Percentiles rank a stretch among this genome's conserved stretches.
Conservation (phyloP, 2,888 invertebrate genomes). For the Trachelus tabidus region DNA sequence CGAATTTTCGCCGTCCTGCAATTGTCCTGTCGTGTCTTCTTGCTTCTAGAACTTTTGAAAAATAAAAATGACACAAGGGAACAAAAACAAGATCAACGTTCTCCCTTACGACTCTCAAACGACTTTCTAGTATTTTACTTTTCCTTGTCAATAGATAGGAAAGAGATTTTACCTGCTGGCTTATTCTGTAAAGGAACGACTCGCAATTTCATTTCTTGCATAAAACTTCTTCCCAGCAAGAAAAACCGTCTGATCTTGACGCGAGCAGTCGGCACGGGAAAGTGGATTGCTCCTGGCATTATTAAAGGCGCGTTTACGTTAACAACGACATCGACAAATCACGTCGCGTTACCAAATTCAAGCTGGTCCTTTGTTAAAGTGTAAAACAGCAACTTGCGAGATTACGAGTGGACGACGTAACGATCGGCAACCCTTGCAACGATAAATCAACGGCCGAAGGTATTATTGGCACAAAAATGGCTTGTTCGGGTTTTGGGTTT, state of each 20-base stretch:
- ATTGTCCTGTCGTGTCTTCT: background rate
- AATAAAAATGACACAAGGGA: background rate
- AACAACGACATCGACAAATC: background rate
- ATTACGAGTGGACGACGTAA: background rate
- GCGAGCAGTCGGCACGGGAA: background rate
- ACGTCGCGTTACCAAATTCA: background rate
- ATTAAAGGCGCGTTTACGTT: background rate
- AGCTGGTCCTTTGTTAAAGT: background rate
- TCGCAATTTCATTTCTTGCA: background rate
- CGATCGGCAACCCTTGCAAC: constrained; percentile 2
- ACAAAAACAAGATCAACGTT: background rate
- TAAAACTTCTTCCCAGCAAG: background rate
- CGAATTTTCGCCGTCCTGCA: background rate
- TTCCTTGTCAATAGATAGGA: background rate
- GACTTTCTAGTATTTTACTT: background rate
- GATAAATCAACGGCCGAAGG: constrained; percentile 15
- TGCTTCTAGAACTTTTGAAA: background rate
- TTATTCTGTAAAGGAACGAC: background rate
- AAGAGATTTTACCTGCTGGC: background rate
- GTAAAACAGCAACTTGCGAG: background rate
- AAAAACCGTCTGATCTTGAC: background rate
- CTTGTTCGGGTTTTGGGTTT: constrained; percentile 3
- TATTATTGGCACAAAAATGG: constrained; percentile 23
- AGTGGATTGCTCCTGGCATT: background rate
- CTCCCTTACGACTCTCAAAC: background rate